phyloP scores from a whole-genome alignment of 2,113 vertebrate species.

The Danionella cerebrum region DNA sequence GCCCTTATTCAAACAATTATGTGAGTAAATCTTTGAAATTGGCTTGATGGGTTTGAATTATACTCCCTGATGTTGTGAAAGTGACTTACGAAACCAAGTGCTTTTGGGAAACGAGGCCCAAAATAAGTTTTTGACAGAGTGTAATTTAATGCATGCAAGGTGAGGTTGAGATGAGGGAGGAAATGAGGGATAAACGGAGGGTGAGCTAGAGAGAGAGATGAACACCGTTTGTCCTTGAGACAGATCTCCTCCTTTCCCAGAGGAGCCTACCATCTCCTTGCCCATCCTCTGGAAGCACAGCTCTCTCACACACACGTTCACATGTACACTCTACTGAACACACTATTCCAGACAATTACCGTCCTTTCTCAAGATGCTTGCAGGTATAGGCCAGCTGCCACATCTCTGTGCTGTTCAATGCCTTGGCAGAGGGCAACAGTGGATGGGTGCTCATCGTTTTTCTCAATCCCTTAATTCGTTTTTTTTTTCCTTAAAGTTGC shows the following conservation, averaged over 20 bases:
- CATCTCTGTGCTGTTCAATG: conserved; percentile 8
- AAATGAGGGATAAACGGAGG: conserved; percentile 5
- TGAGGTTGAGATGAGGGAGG: conserved; percentile 26
- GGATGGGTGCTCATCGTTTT: conserved; percentile 21
- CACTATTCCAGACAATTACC: conserved; percentile 37
- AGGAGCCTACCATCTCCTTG: conserved; percentile 25
- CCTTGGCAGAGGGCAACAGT: conserved; percentile 26
- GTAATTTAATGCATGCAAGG: conserved; percentile 36
- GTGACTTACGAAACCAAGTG: conserved; percentile 17
- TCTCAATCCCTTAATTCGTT: conserved; percentile 11
- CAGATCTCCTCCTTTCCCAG: conserved; percentile 29
- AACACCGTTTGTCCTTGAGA: conserved; percentile 40
- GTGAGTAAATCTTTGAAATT: conserved; percentile 32
- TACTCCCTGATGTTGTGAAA: conserved; percentile 27
- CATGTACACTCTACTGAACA: conserved; percentile 54
- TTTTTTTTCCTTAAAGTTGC: conserved; percentile 35
- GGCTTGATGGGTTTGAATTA: conserved; percentile 33
- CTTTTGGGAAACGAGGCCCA: conserved; percentile 30
- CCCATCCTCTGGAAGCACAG: conserved; percentile 14
- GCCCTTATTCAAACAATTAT: conserved; percentile 25
- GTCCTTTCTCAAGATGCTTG: conserved; percentile 41
- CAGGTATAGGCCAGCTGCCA: conserved; percentile 45
- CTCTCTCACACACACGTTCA: conserved; percentile 29
- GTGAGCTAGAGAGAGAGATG: conserved; percentile 13
- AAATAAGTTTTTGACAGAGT: conserved; percentile 40